A percentile compares a stretch with the other conserved stretches of the same genome.
Evolutionary conservation across 2,888 invertebrate species (phyloP).

Genomic region (Oligia latruncula): DNA sequence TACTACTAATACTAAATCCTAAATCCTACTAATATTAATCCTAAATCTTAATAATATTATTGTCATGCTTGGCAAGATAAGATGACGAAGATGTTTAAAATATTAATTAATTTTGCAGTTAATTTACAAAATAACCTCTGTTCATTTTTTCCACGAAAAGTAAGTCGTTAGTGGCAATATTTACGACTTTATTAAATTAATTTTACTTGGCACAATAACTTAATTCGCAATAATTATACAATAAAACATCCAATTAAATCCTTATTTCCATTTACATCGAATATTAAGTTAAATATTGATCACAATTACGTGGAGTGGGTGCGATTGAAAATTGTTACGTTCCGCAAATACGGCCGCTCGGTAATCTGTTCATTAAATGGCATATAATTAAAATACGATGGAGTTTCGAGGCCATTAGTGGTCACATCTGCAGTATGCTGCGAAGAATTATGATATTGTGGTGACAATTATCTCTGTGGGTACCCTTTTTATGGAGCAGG

Average conservation of each 20-base stretch:
- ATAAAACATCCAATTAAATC: slow-evolving; percentile 33
- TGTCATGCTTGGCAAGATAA: background rate
- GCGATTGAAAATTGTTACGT: slow-evolving; percentile 40
- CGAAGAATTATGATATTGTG: slow-evolving; percentile 57
- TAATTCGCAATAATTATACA: slow-evolving; percentile 20
- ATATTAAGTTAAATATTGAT: slow-evolving; percentile 49
- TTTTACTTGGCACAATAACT: background rate
- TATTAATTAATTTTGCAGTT: background rate
- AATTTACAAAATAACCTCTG: no score
- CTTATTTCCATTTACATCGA: slow-evolving; percentile 22
- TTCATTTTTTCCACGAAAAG: background rate
- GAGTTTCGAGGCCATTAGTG: slow-evolving; percentile 50
- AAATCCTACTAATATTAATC: no score
- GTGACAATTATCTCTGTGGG: slow-evolving; percentile 35
- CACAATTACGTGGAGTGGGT: slow-evolving; percentile 29
- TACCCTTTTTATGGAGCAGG: slow-evolving; percentile 19
- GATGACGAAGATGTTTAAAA: background rate
- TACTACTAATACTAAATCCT: no score
- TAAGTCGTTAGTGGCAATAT: background rate
- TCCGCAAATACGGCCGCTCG: slow-evolving; percentile 27
- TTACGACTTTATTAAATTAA: background rate
- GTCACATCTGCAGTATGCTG: slow-evolving; percentile 55
- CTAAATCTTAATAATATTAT: no score
- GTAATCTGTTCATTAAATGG: slow-evolving; percentile 58
- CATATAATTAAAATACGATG: slow-evolving; percentile 58